These are phyloP conservation scores for Odontesthes bonariensis DNA, from an alignment of 2,113 vertebrate species.

Conservation along the genomic window DNA sequence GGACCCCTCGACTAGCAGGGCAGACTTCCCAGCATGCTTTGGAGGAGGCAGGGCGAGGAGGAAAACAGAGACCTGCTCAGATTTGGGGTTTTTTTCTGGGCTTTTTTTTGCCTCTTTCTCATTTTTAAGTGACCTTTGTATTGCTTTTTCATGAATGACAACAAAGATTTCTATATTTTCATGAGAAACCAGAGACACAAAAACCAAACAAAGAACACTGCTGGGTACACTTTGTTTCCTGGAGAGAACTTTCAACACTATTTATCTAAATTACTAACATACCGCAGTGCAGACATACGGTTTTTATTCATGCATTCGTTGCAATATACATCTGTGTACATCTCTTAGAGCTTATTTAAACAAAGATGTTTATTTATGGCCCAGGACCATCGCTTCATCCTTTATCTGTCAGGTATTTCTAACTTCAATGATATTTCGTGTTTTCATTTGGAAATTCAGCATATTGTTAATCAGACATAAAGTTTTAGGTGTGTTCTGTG, in stretches of 20 bases:
- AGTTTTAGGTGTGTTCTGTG: conserved; percentile 62
- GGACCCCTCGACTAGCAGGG: conserved; percentile 92
- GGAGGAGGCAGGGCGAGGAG: conserved; percentile 40
- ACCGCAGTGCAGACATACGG: conserved; percentile 31
- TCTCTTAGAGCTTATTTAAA: conserved; percentile 76
- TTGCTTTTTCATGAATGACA: conserved; percentile 80
- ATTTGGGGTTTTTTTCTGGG: conserved; percentile 50
- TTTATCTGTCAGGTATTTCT: conserved; percentile 69
- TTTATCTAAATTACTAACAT: conserved; percentile 69
- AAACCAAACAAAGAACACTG: conserved; percentile 67
- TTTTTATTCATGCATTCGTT: conserved; percentile 71
- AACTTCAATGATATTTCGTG: conserved; percentile 63
- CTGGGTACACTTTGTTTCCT: conserved; percentile 68
- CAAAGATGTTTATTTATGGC: conserved; percentile 80
- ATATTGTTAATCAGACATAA: conserved; percentile 67
- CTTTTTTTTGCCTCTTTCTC: conserved; percentile 64
- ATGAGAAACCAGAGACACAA: conserved; percentile 76
- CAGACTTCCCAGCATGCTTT: conserved; percentile 45
- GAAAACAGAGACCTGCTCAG: conserved; percentile 26
- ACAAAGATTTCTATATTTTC: conserved; percentile 85
- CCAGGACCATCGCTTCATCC: conserved; percentile 52
- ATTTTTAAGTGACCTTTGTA: conserved; percentile 86
- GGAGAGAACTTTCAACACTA: conserved; percentile 70
- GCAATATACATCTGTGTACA: conserved; percentile 71
- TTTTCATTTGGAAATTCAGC: conserved; percentile 75